Evolutionary conservation across 2,797 vertebrate species (phyloP).

Genomic region (Rhynchotus rufescens): DNA sequence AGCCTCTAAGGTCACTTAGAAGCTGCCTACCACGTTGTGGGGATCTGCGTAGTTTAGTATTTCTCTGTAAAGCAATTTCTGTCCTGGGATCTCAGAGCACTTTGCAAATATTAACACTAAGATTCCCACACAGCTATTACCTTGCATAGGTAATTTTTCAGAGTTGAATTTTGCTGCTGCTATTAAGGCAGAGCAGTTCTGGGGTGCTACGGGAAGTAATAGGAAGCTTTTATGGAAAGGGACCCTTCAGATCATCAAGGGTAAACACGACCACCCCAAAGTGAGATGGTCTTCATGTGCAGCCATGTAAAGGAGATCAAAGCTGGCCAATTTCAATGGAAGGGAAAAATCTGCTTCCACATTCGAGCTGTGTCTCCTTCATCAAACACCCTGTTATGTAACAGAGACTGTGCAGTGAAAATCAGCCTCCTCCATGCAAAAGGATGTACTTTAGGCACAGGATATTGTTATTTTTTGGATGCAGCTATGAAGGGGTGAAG

Average conservation of each 20-base stretch:
- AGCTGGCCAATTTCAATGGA: not conserved
- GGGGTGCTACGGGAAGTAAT: not conserved
- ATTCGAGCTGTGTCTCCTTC: not conserved
- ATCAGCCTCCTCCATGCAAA: not conserved
- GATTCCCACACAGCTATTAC: not conserved
- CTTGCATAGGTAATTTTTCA: not conserved
- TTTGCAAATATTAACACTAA: not conserved
- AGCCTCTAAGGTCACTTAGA: not conserved
- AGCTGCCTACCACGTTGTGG: not conserved
- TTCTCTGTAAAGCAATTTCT: slow-evolving; percentile 27
- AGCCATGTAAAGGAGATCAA: not conserved
- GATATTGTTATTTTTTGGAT: not conserved
- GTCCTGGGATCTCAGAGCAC: slow-evolving; percentile 23
- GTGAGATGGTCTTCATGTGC: not conserved
- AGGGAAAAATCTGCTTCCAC: not conserved
- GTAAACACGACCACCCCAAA: not conserved
- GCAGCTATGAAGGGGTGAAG: not conserved
- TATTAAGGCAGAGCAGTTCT: not conserved
- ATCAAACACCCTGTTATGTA: accelerated
- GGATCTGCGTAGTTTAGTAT: not conserved
- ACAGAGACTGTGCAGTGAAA: not conserved
- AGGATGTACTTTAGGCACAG: not conserved
- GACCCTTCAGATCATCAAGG: not conserved
- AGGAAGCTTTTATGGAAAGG: not conserved
- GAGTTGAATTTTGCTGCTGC: not conserved